Evolutionary conservation across 1,140 invertebrate species (phyloP).

Genomic region (Cydia fagiglandana): DNA sequence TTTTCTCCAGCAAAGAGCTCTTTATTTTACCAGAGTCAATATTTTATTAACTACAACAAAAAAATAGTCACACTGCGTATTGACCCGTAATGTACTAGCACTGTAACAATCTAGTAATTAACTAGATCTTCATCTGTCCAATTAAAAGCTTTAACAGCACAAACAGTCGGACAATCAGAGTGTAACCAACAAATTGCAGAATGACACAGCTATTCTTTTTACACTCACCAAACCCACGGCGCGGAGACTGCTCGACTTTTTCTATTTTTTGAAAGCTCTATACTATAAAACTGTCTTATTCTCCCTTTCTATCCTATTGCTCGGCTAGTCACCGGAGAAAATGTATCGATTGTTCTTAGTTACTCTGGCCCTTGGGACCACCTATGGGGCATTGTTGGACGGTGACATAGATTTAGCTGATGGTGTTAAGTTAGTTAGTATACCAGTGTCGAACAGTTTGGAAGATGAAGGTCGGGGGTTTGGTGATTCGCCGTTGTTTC

Average conservation of each 20-base stretch:
- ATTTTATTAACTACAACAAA: background rate
- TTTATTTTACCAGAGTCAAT: too few species aligned
- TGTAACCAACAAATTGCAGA: slow-evolving; percentile 46
- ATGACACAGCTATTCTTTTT: slow-evolving; percentile 56
- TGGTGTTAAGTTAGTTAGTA: slow-evolving; percentile 81
- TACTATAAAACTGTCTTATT: slow-evolving; percentile 67
- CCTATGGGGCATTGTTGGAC: slow-evolving; percentile 60
- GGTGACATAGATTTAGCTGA: slow-evolving; percentile 80
- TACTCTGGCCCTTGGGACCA: slow-evolving; percentile 43
- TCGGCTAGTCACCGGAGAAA: slow-evolving; percentile 51
- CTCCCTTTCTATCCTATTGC: slow-evolving; percentile 69
- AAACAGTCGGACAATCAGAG: background rate
- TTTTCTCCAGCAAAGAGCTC: too few species aligned
- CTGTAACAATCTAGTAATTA: background rate
- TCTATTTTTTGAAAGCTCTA: slow-evolving; percentile 76
- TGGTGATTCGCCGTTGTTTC: slow-evolving; percentile 79
- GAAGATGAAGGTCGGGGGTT: slow-evolving; percentile 74
- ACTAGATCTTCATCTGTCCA: background rate
- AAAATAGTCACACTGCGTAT: background rate
- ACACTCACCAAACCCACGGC: slow-evolving; percentile 40
- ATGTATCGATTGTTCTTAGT: slow-evolving; percentile 61
- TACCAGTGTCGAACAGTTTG: slow-evolving; percentile 67
- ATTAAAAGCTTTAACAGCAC: slow-evolving; percentile 13
- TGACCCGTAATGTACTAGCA: background rate
- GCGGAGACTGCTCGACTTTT: slow-evolving; percentile 49